These are phyloP conservation scores for Antheraea yamamai DNA, from an alignment of 2,888 invertebrate species.

Conservation along the genomic window DNA sequence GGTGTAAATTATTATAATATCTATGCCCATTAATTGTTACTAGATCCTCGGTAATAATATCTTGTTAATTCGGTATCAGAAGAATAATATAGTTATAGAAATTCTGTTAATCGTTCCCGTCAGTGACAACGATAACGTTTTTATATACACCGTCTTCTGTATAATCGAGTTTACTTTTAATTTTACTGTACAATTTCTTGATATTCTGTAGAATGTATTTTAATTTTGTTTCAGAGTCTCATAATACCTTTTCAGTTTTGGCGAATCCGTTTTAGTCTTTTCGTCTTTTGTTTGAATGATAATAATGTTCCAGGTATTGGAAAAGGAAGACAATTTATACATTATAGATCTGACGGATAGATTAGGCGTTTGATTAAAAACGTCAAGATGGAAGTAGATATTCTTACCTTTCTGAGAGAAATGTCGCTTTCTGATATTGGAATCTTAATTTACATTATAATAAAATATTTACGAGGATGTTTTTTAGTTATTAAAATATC, in stretches of 20 bases:
- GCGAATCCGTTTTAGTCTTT: constrained; percentile 21
- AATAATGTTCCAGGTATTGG: background rate
- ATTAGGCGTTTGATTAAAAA: constrained; percentile 2
- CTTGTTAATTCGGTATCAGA: background rate
- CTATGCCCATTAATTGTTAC: background rate
- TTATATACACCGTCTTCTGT: constrained; percentile 36
- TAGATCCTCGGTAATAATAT: background rate
- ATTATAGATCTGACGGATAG: background rate
- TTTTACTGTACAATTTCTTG: constrained; percentile 35
- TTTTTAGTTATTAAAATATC: background rate
- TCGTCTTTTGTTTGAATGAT: constrained; percentile 13
- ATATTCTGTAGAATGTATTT: constrained; percentile 42
- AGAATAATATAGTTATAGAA: background rate
- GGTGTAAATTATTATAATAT: background rate
- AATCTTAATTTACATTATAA: background rate
- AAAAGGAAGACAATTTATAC: background rate
- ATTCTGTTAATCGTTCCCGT: background rate
- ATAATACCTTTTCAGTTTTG: constrained; percentile 36
- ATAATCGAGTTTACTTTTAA: constrained; percentile 52
- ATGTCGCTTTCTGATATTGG: constrained; percentile 8
- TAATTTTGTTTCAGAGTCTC: constrained; percentile 43
- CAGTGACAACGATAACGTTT: background rate
- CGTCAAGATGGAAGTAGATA: constrained; percentile 3
- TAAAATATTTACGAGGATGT: background rate
- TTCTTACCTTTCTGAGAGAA: background rate